Evolutionary conservation across 2,113 vertebrate genomes (phyloP), one percentile per base, ranked within the genome.

Genomic region (Sinosuthora webbiana): DNA sequence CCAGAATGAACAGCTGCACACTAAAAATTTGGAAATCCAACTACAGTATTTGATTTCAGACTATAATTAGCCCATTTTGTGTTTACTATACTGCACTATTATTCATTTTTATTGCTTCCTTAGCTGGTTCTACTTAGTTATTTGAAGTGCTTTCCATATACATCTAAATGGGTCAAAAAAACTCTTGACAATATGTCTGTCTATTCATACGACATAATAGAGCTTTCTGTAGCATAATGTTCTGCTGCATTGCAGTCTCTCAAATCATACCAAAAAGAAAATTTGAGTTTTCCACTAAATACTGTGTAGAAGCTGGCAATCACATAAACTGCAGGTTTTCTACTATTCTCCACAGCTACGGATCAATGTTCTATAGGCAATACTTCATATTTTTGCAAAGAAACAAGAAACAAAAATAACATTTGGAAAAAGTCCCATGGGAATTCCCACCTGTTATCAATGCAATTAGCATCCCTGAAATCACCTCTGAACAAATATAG

Each of bases 1-100:
- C 94, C 95, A 96, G 86, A 96, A 97, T n/a, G 69, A 96, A 92
- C 94, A 96, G 95, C 94, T 96, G 94, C 95, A 94, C 73, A 83
- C 57, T 75, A 84, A 92, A 93, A 96, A 96, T 84, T 94, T 95
- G 92, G 95, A 96, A 96, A 95, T 94, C 69, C 49, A 97, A 93
- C 88, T 94, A 96, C 76, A 96, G 87, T 95, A 89, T 94, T 96
- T 94, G 41, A 96, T 96, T 92, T 94, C 90, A 90, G 44, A 69
- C 85, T 90, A 90, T 93, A 95, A 96, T 96, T 95, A 96, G 95
- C 83, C 94, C 83, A 89, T 92, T 95, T 92, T 83, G 49, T 94
- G 86, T 93, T 95, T 97, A 96, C 96, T 97, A 92, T 64, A 79
- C 42, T 69, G 77, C 77, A 73, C 77, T 84, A 79, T 94, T 92